Percentiles rank a stretch among this genome's conserved stretches.
These are phyloP conservation scores for Chymomyza fuscimana DNA, from an alignment of 2,888 invertebrate species.

Conservation along the genomic window DNA sequence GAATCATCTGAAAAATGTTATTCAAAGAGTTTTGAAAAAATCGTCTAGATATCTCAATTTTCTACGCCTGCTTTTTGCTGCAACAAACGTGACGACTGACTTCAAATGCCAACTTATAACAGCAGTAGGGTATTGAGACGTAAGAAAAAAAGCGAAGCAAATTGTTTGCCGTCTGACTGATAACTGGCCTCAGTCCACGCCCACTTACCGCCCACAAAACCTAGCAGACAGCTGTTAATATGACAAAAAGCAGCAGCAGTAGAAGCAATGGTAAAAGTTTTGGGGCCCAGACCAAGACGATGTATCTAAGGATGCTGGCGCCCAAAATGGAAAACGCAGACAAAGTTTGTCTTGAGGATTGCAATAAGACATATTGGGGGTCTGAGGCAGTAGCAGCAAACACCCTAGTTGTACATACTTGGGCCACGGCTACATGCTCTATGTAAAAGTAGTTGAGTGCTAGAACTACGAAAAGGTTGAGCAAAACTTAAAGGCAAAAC, in stretches of 20 bases:
- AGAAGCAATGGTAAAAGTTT: conserved; percentile 54
- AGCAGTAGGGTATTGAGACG: conserved; percentile 5
- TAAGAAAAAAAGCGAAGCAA: conserved; percentile 10
- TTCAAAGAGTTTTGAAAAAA: no score
- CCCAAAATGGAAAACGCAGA: conserved; percentile 50
- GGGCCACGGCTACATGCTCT: neutral
- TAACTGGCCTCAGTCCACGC: conserved; percentile 15
- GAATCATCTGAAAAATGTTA: no score
- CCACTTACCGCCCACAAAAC: neutral
- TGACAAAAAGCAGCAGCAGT: conserved; percentile 62
- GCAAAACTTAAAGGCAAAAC: conserved; percentile 29
- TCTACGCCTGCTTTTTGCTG: no score
- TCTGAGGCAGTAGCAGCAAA: conserved; percentile 51
- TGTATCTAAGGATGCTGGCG: conserved; percentile 29
- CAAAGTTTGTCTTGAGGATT: conserved; percentile 67
- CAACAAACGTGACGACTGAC: no score
- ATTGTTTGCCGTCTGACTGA: conserved; percentile 33
- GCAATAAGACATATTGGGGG: conserved; percentile 64
- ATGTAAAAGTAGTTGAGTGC: conserved; percentile 16
- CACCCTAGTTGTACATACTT: neutral
- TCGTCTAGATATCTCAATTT: no score
- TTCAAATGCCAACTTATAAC: neutral
- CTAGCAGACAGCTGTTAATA: conserved; percentile 60
- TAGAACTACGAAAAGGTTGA: conserved; percentile 9
- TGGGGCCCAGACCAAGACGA: conserved; percentile 1